These are phyloP conservation scores for Gracilinanus agilis DNA, from an alignment of 2,113 vertebrate genomes.

Conservation along the genomic window DNA sequence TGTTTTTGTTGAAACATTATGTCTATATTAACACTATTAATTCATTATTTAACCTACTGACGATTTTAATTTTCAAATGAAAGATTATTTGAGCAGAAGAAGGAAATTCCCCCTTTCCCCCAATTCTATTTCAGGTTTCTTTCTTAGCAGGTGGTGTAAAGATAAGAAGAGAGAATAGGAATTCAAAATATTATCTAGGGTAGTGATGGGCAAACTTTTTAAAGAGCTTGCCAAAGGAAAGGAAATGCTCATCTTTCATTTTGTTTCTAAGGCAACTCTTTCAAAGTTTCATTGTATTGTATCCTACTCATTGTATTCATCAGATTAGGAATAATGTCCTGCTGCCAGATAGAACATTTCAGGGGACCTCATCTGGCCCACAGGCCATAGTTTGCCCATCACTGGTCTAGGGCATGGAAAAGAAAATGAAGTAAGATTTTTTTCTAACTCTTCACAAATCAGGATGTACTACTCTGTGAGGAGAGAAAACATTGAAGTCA, in stretches of 20 bases:
- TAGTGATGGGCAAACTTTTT: no score
- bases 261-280: no score
- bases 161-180: background rate
- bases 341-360: no score
- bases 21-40: background rate
- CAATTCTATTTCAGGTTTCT: background rate
- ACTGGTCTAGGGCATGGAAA: background rate
- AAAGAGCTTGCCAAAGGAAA: no score
- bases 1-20: background rate
- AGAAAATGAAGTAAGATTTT: background rate
- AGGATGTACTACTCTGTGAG: background rate
- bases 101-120: no score
- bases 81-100: background rate
- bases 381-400: no score
- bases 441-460: background rate
- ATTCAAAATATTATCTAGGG: background rate
- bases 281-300: no score
- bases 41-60: background rate
- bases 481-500: background rate
- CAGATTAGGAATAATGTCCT: no score
- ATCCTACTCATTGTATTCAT: no score
- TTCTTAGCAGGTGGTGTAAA: background rate
- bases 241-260: no score
- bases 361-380: no score
- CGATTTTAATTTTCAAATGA: background rate